Evolutionary conservation across 2,113 vertebrate genomes (phyloP).

Genomic region (Ia io): DNA sequence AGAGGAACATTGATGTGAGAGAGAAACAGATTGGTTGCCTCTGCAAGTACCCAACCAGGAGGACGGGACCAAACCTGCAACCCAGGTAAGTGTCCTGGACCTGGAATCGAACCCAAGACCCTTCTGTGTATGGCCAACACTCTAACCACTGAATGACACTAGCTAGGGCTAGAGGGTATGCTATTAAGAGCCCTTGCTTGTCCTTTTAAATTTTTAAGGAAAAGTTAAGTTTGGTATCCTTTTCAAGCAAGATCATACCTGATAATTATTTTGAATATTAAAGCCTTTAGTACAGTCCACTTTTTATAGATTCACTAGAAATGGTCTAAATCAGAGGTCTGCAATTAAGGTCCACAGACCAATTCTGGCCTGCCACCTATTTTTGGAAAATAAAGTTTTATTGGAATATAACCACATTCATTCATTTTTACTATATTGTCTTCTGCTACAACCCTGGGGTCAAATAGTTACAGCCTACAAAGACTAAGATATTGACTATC

Average conservation of each 20-base stretch:
- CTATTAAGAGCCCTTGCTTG: not conserved
- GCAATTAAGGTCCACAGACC: not conserved
- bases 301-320: not conserved
- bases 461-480: not conserved
- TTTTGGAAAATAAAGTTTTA: not conserved
- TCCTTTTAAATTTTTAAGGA: not conserved
- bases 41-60: too few relatives aligned
- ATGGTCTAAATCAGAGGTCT: not conserved
- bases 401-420: not conserved
- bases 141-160: too few relatives aligned
- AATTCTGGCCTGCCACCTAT: not conserved
- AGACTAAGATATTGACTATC: not conserved
- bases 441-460: not conserved
- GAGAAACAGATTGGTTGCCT: too few relatives aligned
- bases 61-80: too few relatives aligned
- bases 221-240: not conserved
- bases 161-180: too few relatives aligned
- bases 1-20: too few relatives aligned
- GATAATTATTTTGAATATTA: slow-evolving; percentile 2
- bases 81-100: too few relatives aligned
- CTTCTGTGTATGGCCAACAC: too few relatives aligned
- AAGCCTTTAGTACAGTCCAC: not conserved
- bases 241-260: not conserved
- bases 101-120: too few relatives aligned
- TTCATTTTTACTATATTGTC: not conserved